Base-by-base conservation (phyloP, 2,113 vertebrate species). In the Condylura cristata region DNA sequence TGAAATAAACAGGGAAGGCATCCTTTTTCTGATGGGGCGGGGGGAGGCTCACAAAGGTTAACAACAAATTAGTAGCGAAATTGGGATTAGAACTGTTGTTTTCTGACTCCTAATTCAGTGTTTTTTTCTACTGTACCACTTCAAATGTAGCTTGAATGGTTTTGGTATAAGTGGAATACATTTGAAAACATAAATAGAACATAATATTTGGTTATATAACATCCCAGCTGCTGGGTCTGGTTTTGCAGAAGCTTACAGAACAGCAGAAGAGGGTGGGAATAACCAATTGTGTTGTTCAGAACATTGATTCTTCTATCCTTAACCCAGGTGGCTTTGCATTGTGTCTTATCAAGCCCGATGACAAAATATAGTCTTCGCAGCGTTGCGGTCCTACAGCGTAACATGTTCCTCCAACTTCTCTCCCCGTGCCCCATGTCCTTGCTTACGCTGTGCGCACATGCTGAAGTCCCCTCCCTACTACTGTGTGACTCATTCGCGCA, bases 111-210 rank as follows among this genome's bases (percentile, higher is more conserved):
- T 37, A 89, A 91, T 72, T 96, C 61, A 80, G 28, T 70, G 30
- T 79, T 90, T 58, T 89, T 89, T 90, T 90, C 89, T 18, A 83
- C 70, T 71, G 14, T 90, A 58, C n/a, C 86, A 78, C 56, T 94
- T 95, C 61, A 86, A 84, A 53, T 81, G 60, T 51, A 94, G 48
- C 63, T 94, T 86, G 76, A 86, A 89, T 93, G 61, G 53, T 89
- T 95, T 95, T 79, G 63, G 58, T 86, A 84, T 90, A 96, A 96
- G 72, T 87, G 72, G 95, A 96, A 92, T 94, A 91, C 74, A 93
- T 86, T 91, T 94, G 18, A 96, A 94, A 95, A 92, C 92, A 94
- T 89, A 97, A 97, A 94, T 94, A 96, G 92, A 95, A 92, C 94
- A 90, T 89, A 89, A 71, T 95, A 89, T 94, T 94, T 93, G 53